Percentiles rank a stretch among this genome's conserved stretches.
These are phyloP conservation scores for Meiosimyza decipiens DNA, from an alignment of 2,888 invertebrate species.

Conservation along the genomic window DNA sequence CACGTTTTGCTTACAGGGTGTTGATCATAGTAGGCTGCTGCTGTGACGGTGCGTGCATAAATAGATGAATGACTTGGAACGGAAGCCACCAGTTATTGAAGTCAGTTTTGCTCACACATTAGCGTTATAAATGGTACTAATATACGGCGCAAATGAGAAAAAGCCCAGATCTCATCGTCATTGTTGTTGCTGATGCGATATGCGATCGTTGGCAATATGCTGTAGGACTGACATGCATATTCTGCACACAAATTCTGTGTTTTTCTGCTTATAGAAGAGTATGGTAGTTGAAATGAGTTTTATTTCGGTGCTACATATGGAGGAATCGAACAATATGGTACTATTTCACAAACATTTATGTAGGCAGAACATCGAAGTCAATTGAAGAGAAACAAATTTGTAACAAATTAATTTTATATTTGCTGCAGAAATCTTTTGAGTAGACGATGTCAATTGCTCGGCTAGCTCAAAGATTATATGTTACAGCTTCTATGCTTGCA, in stretches of 20 bases:
- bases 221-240: too few relatives aligned
- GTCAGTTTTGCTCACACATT: conserved; percentile 60
- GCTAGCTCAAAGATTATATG: too few relatives aligned
- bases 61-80: conserved; percentile 65
- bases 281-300: neutral
- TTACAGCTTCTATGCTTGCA: too few relatives aligned
- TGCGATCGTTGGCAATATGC: neutral
- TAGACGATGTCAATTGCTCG: too few relatives aligned
- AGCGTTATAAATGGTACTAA: conserved; percentile 56
- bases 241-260: too few relatives aligned
- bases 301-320: neutral
- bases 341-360: too few relatives aligned
- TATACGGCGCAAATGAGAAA: conserved; percentile 2
- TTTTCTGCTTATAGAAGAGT: neutral
- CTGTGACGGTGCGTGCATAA: conserved; percentile 41
- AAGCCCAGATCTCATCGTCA: neutral
- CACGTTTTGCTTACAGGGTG: conserved; percentile 3
- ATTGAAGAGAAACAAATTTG: too few relatives aligned
- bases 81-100: conserved; percentile 53
- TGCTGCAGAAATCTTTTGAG: too few relatives aligned
- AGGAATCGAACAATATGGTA: too few relatives aligned
- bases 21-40: conserved; percentile 2
- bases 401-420: too few relatives aligned
- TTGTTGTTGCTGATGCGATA: conserved; percentile 1
- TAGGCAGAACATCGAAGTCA: too few relatives aligned